Conservation (phyloP, 2,797 vertebrate species). For the Ceyx erithaca region DNA sequence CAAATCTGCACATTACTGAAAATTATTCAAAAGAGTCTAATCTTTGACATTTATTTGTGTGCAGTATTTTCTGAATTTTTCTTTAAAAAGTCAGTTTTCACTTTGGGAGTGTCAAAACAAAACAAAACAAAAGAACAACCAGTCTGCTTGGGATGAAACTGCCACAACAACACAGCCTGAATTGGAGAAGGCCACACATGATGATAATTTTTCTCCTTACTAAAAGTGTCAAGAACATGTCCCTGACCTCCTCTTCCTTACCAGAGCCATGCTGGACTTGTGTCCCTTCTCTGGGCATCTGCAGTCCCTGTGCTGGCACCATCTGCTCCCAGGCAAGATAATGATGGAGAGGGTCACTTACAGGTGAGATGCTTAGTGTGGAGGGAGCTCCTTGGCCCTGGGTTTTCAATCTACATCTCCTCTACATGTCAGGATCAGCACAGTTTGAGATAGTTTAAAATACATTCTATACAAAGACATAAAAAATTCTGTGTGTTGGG, state of each 20-base stretch:
- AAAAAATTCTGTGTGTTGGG: background rate
- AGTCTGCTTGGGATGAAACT: background rate
- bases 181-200: background rate
- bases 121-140: accelerated
- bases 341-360: background rate
- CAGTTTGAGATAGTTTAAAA: background rate
- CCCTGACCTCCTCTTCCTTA: background rate
- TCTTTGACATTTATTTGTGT: background rate
- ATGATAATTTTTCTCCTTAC: accelerated
- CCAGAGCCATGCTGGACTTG: background rate
- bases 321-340: background rate
- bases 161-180: background rate
- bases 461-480: background rate
- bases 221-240: background rate
- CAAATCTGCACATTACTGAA: background rate
- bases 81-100: background rate
- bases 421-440: background rate
- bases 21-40: background rate
- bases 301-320: background rate
- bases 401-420: background rate
- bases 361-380: background rate
- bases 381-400: background rate
- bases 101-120: background rate
- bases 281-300: background rate
- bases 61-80: background rate